A percentile compares a stretch with the other conserved stretches of the same genome.
Evolutionary conservation across 2,113 vertebrate genomes (phyloP).

Genomic region (Thomomys bottae): DNA sequence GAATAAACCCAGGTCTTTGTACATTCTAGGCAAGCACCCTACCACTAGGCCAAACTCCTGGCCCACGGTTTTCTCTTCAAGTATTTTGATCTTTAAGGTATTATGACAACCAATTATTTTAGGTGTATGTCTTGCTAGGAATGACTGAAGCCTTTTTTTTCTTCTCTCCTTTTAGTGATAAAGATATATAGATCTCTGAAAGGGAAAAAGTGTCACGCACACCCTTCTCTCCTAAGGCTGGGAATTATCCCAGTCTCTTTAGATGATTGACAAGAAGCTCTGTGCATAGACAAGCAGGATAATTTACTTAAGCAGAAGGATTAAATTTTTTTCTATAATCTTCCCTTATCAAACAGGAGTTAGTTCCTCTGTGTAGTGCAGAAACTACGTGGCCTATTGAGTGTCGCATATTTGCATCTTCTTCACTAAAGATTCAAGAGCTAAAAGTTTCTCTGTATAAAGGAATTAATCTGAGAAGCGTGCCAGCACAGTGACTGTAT

Average conservation of each 20-base stretch:
- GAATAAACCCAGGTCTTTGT: too few species aligned
- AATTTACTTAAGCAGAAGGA: neutral
- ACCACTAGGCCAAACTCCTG: too few species aligned
- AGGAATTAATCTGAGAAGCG: neutral
- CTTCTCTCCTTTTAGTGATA: neutral
- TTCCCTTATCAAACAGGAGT: neutral
- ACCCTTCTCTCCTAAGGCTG: neutral
- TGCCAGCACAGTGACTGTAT: neutral
- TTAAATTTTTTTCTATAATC: neutral
- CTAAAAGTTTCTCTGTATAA: conserved; percentile 1
- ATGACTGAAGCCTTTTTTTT: conserved; percentile 26
- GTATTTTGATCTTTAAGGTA: conserved; percentile 48
- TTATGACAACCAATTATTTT: conserved; percentile 38
- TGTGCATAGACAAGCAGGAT: too few species aligned
- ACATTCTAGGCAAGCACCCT: too few species aligned
- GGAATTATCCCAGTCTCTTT: neutral
- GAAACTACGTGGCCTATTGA: neutral
- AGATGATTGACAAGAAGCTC: neutral
- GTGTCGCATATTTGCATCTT: neutral
- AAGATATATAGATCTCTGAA: neutral
- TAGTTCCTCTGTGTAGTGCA: neutral
- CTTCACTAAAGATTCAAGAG: neutral
- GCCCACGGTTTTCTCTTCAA: conserved; percentile 42
- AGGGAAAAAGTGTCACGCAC: neutral
- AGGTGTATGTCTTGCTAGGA: conserved; percentile 30